Base-by-base conservation (phyloP, 2,113 vertebrate species). In the Cololabis saira region DNA sequence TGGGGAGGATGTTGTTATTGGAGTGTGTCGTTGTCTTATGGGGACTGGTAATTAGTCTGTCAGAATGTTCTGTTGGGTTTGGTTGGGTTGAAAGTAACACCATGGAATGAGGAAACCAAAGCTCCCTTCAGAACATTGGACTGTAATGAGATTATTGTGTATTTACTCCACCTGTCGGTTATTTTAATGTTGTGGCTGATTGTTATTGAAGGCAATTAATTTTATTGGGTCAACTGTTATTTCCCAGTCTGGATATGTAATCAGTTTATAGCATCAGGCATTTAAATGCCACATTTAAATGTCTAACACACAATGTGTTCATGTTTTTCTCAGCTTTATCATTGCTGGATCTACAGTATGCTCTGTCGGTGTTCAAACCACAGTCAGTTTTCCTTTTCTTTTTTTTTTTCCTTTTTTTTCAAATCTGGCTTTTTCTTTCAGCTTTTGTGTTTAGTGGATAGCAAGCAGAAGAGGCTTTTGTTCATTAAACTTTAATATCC, bases 401-500 rank as follows among this genome's bases (percentile, higher is more conserved):
- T 37, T 37, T 37, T 37, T 37, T 37, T 27, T 37, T 37, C 33
- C 10, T 9, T 4, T 11, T 37, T 37, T 37, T 37, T 37, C 10
- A 42, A 16, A 37, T 61, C 44, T 73, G 52, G 2, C 30, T 60
- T 37, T 24, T 19, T 56, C 17, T 8, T 15, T 48, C 16, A n/a
- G 50, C n/a, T 61, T 70, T 67, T 54, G 45, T 61, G 17, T 55
- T 17, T 60, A 66, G 17, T 24, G 14, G 13, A 64, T 24, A 64
- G 40, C 51, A 64, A 30, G n/a, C 24, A 12, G 16, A 56, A 52
- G 62, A 42, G 18, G n/a, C 24, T 74, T 71, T 61, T 60, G 59
- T 47, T 66, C 58, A 76, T 81, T 66, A 72, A 82, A 65, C 19
- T 53, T 53, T 52, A 63, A 82, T 53, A 41, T 62, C 56, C 49